phyloP scores from a whole-genome alignment of 2,888 invertebrate genomes.

The Limnephilus auricula region DNA sequence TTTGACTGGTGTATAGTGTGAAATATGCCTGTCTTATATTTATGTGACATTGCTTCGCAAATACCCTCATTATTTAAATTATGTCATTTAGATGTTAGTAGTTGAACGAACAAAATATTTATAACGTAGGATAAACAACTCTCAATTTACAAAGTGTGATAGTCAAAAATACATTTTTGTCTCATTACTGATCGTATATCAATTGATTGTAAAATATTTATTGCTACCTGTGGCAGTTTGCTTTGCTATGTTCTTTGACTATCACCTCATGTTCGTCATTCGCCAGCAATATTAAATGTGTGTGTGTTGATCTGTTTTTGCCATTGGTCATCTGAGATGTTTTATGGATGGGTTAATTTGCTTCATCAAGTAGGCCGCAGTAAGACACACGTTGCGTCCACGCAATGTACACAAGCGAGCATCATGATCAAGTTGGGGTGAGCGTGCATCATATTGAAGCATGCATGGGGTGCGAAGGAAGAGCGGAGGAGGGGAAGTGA shows the following conservation, averaged over 20 bases:
- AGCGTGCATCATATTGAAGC: conserved; percentile 39
- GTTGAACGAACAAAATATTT: conserved; percentile 65
- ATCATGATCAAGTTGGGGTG: background rate
- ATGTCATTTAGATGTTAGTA: conserved; percentile 62
- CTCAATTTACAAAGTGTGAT: conserved; percentile 59
- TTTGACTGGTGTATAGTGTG: conserved; percentile 38
- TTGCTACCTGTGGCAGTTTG: conserved; percentile 42
- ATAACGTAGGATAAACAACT: conserved; percentile 57
- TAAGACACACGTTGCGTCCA: background rate
- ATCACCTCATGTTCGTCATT: conserved; percentile 54
- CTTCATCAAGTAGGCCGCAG: conserved; percentile 8
- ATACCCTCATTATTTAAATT: conserved; percentile 60
- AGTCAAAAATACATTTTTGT: conserved; percentile 49
- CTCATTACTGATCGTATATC: conserved; percentile 48
- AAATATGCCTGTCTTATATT: conserved; percentile 9
- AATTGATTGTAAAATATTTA: conserved; percentile 56
- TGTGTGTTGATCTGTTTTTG: conserved; percentile 40
- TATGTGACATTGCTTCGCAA: conserved; percentile 27
- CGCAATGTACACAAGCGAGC: background rate
- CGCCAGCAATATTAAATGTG: conserved; percentile 61
- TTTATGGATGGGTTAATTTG: conserved; percentile 13
- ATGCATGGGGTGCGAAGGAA: background rate
- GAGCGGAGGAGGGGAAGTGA: background rate
- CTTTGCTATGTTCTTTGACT: conserved; percentile 58
- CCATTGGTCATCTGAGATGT: conserved; percentile 61